phyloP scores from a whole-genome alignment of 1,140 invertebrate genomes.

The Zaprionus ghesquierei region DNA sequence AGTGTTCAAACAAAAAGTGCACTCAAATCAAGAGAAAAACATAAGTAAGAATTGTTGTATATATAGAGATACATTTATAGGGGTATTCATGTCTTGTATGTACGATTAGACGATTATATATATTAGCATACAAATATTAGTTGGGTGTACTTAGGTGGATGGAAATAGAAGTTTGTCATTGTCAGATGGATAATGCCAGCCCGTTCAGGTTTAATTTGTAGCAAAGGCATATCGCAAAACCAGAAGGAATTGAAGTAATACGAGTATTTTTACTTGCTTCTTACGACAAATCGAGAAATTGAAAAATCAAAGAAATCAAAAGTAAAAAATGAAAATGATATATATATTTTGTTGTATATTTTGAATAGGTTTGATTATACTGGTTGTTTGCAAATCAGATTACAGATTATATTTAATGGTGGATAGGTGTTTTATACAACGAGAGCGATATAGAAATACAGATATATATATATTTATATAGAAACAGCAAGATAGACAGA shows the following conservation, averaged over 20 bases:
- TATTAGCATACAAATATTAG: background rate
- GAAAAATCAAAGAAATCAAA: background rate
- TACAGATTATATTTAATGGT: conserved; percentile 11
- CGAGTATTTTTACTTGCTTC: background rate
- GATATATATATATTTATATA: conserved; percentile 6
- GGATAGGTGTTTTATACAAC: conserved; percentile 11
- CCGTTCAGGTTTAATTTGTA: background rate
- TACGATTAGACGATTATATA: conserved; percentile 1
- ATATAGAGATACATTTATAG: conserved; percentile 1
- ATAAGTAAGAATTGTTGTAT: background rate
- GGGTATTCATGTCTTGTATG: background rate
- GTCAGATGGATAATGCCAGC: background rate
- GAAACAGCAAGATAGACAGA: conserved; percentile 8
- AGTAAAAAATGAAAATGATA: background rate
- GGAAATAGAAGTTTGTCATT: background rate
- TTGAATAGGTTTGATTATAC: conserved; percentile 11
- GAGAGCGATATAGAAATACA: background rate
- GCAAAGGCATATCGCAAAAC: background rate
- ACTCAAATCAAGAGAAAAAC: conserved; percentile 16
- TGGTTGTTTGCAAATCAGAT: background rate
- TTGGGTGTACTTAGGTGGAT: background rate
- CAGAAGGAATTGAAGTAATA: background rate
- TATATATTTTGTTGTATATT: conserved; percentile 21
- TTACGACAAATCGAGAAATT: background rate
- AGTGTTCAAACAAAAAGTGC: conserved; percentile 35